Evolutionary conservation across 2,113 vertebrate species (phyloP).

Genomic region (Dendrocopos noguchii): DNA sequence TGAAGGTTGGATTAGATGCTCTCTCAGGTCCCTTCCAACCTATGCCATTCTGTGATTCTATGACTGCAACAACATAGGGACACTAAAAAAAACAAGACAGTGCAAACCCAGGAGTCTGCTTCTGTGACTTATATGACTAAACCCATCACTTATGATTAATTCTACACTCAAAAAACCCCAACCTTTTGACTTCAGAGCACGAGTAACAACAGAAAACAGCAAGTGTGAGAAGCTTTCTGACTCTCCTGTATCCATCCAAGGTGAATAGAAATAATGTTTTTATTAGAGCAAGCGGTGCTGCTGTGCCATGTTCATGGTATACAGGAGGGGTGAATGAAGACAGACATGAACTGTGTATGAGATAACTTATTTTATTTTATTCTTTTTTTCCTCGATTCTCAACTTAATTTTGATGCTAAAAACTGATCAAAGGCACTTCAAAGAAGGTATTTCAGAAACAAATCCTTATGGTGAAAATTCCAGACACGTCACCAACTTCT

Average conservation of each 20-base stretch:
- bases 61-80: no score
- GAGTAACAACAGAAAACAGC: neutral
- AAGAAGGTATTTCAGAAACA: constrained; percentile 54
- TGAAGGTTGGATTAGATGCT: no score
- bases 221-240: neutral
- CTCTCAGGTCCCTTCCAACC: no score
- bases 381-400: constrained; percentile 5
- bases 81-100: no score
- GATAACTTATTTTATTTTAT: constrained; percentile 64
- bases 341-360: neutral
- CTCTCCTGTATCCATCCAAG: neutral
- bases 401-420: constrained; percentile 64
- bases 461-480: constrained; percentile 35
- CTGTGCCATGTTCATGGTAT: neutral
- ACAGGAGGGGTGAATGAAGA: constrained; percentile 11
- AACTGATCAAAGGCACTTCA: constrained; percentile 69
- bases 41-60: no score
- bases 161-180: neutral
- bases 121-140: neutral
- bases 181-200: neutral
- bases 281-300: neutral
- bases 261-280: neutral
- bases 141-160: neutral
- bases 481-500: constrained; percentile 13
- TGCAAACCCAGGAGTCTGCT: neutral